A percentile compares a stretch with the other conserved stretches of the same genome.
Conservation (phyloP, 2,888 invertebrate genomes). For the Drosophila phalerata region DNA sequence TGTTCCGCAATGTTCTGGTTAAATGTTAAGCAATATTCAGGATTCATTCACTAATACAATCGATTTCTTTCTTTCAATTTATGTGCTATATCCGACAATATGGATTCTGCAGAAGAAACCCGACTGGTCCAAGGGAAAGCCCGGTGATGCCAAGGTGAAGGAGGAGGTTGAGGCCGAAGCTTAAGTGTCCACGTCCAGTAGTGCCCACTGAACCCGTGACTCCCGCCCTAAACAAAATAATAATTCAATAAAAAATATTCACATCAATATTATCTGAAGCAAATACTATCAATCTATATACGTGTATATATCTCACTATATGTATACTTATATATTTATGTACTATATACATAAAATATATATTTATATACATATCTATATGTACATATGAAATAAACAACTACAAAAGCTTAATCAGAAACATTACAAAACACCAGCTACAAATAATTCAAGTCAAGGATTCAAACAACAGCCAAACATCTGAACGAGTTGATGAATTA, state of each 20-base stretch:
- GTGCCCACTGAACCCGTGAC: slow-evolving; percentile 84
- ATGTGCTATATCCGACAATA: neutral
- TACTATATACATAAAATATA: slow-evolving; percentile 28
- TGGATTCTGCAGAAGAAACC: slow-evolving; percentile 92
- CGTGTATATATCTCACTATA: slow-evolving; percentile 72
- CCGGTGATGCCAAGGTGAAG: slow-evolving; percentile 94
- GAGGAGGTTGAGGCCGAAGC: slow-evolving; percentile 94
- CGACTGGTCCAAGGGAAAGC: slow-evolving; percentile 97
- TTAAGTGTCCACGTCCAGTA: slow-evolving; percentile 87
- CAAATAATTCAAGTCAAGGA: slow-evolving; percentile 71
- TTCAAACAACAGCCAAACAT: slow-evolving; percentile 70
- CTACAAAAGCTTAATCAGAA: slow-evolving; percentile 64
- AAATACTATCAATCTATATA: slow-evolving; percentile 60
- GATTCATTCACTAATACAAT: slow-evolving; percentile 33
- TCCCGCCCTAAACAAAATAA: slow-evolving; percentile 84
- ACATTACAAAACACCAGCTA: slow-evolving; percentile 50
- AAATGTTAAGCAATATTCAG: slow-evolving; percentile 28
- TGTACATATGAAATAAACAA: slow-evolving; percentile 48
- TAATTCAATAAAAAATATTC: slow-evolving; percentile 58
- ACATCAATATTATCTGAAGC: slow-evolving; percentile 65
- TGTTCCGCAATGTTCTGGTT: slow-evolving; percentile 54
- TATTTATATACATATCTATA: slow-evolving; percentile 26
- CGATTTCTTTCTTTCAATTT: slow-evolving; percentile 12
- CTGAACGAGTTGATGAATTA: slow-evolving; percentile 74
- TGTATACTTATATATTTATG: slow-evolving; percentile 42